phyloP scores from a whole-genome alignment of 2,888 invertebrate species.

The Tiliacea aurago region DNA sequence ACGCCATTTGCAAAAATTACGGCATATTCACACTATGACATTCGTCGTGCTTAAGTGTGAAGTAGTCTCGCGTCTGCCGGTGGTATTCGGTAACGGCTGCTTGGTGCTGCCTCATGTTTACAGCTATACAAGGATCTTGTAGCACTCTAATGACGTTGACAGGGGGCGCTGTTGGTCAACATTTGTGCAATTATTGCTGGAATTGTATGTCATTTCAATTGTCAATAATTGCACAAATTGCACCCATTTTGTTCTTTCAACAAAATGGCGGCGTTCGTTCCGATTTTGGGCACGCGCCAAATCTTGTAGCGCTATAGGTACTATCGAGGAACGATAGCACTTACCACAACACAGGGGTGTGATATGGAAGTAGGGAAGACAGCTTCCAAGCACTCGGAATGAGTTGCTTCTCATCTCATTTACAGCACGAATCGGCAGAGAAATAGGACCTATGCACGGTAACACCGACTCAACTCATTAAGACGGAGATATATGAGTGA shows the following conservation, averaged over 20 bases:
- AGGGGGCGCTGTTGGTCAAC: not conserved
- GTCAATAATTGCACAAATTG: no score
- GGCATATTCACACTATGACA: no score
- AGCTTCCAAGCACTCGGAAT: not conserved
- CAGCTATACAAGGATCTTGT: not conserved
- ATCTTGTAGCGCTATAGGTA: not conserved
- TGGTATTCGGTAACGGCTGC: not conserved
- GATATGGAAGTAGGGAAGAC: not conserved
- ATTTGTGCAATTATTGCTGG: no score
- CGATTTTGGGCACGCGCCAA: no score
- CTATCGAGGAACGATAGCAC: no score
- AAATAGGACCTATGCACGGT: not conserved
- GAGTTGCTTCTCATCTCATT: not conserved
- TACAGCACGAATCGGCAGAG: not conserved
- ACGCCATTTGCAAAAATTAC: no score
- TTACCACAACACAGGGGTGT: not conserved
- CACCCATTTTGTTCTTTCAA: no score
- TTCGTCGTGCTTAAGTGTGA: constrained; percentile 26
- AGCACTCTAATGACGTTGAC: not conserved
- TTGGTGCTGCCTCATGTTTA: not conserved
- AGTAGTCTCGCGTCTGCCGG: constrained; percentile 7
- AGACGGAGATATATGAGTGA: no score
- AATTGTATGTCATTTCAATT: no score
- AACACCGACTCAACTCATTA: not conserved
- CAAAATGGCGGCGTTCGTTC: no score